Base-by-base conservation (phyloP, 2,888 invertebrate genomes). In the Perdita meconis region DNA sequence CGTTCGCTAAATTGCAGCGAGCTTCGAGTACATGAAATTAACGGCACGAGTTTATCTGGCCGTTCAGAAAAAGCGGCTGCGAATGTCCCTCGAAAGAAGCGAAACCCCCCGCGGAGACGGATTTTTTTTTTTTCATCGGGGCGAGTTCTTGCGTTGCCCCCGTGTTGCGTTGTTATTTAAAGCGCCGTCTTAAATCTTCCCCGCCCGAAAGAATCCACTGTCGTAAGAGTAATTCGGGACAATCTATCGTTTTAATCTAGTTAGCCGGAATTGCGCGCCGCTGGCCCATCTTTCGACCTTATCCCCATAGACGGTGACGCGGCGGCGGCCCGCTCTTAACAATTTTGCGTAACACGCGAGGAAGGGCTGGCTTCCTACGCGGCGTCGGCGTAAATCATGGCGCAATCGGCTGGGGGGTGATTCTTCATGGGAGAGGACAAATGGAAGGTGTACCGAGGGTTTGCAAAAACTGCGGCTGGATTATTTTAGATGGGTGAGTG, bases 231-330 rank as follows among this genome's bases (percentile, higher is more conserved):
- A 75, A 72, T 75, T 75, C 55, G 22, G 24, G 40, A 65, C 60
- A 65, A 75, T 75, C 72, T 71, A 72, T 75, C 65, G 74, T 64
- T 71, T 71, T 71, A 75, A 75, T 75, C 64, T 63, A 47, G 64
- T 71, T 64, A 53, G 36, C 19, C 13, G 40, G 38, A 71, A 56
- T 75, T 75, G 57, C 70, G 16, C 51, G 57, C 53, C 13, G 8
- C 8, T n/a, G 10, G 12, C 47, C 30, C 36, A 40, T 65, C 50
- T 19, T 13, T 2, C 24, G 55, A 10, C 50, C 12, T 63, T 61
- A 61, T 26, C 19, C 36, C 19, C 5, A 16, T 47, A 40, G 13
- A 22, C 13, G 42, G 30, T 2, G 44, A 6, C 19, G n/a, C 30
- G n/a, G 30, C 8, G 44, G 8, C n/a, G 24, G 19, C n/a, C 16